A percentile compares a stretch with the other conserved stretches of the same genome.
Evolutionary conservation across 92 coral and sea anemone species (phyloP).

Genomic region (Anthopleura xanthogrammica): DNA sequence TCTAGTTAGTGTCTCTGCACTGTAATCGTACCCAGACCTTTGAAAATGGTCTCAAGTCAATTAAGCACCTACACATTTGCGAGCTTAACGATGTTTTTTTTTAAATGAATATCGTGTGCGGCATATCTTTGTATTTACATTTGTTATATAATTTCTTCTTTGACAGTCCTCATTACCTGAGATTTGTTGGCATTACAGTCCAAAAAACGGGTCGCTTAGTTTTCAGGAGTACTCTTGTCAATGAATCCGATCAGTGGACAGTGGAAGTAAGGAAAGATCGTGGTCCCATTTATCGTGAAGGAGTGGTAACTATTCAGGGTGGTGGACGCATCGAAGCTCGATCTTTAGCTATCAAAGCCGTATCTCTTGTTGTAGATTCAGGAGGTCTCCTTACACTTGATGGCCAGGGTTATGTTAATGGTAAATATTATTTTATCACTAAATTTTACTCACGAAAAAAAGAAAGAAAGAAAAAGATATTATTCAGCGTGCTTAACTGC

Average conservation of each 20-base stretch:
- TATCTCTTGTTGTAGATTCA: slow-evolving; percentile 51
- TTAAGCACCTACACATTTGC: too few relatives aligned
- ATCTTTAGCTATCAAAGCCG: slow-evolving; percentile 46
- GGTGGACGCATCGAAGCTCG: slow-evolving; percentile 62
- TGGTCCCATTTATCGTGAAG: slow-evolving; percentile 67
- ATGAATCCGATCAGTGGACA: slow-evolving; percentile 58
- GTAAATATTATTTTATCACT: slow-evolving; percentile 16
- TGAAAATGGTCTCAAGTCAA: too few relatives aligned
- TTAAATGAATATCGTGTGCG: too few relatives aligned
- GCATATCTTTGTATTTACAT: neutral
- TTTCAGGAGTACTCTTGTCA: slow-evolving; percentile 45
- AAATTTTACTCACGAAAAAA: neutral
- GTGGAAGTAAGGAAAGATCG: slow-evolving; percentile 42
- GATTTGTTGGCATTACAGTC: slow-evolving; percentile 64
- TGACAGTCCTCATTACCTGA: slow-evolving; percentile 46
- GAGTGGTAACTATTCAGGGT: slow-evolving; percentile 64
- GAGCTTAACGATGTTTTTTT: too few relatives aligned
- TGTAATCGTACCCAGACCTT: too few relatives aligned
- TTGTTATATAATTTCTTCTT: neutral
- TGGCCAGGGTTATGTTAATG: slow-evolving; percentile 61
- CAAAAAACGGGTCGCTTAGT: slow-evolving; percentile 66
- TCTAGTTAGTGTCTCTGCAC: too few relatives aligned
- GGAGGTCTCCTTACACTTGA: slow-evolving; percentile 52
- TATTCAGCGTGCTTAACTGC: too few relatives aligned
- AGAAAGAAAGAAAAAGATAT: too few relatives aligned